Evolutionary conservation across 2,113 vertebrate species (phyloP), one percentile per base, ranked within the genome.

Genomic region (Hemichromis elongatus): DNA sequence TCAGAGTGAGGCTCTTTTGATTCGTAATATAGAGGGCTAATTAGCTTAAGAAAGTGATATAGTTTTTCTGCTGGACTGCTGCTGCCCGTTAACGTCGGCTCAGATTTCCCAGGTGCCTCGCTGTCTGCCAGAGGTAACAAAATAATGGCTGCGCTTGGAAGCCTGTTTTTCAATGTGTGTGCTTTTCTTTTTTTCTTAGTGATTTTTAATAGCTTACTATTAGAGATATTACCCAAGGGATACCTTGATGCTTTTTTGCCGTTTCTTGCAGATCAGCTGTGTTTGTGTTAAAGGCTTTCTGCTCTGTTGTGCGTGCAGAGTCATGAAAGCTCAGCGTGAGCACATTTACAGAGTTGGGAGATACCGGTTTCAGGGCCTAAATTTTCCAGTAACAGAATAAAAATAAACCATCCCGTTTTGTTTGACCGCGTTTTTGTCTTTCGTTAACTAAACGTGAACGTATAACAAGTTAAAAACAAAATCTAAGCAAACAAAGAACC

Each of bases 51-150:
- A 94, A 93, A 92, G 92, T 84, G 91, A 95, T 93, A 40, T 85
- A 86, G 88, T 88, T 89, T 90, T 91, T 78, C 77, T 91, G 82
- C 88, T 83, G 88, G 83, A 81, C 86, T 50, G 73, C 86, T 77
- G 80, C 81, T 59, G 85, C 80, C 88, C 82, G 86, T 92, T 85
- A 92, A 92, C 79, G 90, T 90, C 92, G 86, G 92, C 93, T 96
- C 94, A 92, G 83, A 93, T 96, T 95, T 94, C 95, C 93, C 95
- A 96, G 96, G 95, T 95, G 96, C 96, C 95, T 93, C 85, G 3
- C 90, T 96, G 95, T 96, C 96, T 96, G 95, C 92, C 92, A 93
- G 90, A 82, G 87, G 94, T 92, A 96, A 95, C 94, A 93, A 92
- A 96, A 93, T 90, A 94, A 95, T 86, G 87, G 88, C 91, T 89